Conservation (phyloP, 2,113 vertebrate genomes). For the Odocoileus virginianus region DNA sequence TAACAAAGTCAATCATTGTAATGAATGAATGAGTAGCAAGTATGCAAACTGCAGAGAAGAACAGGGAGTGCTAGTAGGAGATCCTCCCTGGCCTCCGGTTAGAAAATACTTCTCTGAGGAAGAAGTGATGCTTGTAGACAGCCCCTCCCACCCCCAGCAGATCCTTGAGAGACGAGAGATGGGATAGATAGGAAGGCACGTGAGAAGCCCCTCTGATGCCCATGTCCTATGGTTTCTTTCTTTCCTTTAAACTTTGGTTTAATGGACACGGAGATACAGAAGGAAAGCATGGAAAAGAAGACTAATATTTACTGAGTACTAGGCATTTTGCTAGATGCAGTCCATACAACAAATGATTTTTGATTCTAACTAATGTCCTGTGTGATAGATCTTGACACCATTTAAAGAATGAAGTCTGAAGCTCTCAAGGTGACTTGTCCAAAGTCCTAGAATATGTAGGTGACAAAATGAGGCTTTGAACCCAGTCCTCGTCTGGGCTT, state of each 20-base stretch:
- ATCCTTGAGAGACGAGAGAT: neutral
- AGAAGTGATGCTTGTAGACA: neutral
- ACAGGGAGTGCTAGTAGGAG: neutral
- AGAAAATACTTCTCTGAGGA: neutral
- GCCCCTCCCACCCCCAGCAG: neutral
- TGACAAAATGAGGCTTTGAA: neutral
- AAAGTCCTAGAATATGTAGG: neutral
- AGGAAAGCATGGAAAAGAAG: neutral
- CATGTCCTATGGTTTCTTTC: neutral
- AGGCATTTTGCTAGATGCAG: neutral
- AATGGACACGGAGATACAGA: neutral
- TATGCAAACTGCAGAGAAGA: neutral
- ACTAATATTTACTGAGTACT: neutral
- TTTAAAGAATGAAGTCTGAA: neutral
- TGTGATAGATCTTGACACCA: neutral
- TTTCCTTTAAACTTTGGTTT: neutral
- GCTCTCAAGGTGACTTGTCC: neutral
- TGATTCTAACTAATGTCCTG: neutral
- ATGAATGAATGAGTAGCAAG: neutral
- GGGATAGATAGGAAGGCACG: accelerated
- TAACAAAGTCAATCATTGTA: neutral
- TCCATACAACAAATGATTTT: neutral
- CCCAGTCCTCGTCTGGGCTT: neutral
- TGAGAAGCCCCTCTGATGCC: neutral
- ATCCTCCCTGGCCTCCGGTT: neutral